A percentile compares a stretch with the other conserved stretches of the same genome.
Evolutionary conservation across 2,113 vertebrate species (phyloP).

Genomic region (Orthonyx spaldingii): DNA sequence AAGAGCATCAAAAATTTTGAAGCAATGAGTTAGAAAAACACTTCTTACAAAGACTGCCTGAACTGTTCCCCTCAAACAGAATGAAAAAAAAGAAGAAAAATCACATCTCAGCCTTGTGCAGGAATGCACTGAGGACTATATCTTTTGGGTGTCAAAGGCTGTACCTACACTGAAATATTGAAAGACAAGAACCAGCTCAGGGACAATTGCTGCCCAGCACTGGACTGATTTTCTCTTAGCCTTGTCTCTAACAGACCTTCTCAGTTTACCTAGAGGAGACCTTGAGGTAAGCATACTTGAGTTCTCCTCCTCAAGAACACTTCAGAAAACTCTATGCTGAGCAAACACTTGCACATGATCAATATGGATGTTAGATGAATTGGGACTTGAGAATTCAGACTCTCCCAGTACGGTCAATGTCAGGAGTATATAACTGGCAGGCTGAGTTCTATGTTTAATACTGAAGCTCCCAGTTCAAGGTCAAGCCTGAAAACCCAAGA

Average conservation of each 20-base stretch:
- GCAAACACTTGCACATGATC: not conserved
- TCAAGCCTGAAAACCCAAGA: not conserved
- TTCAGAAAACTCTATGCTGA: constrained; percentile 15
- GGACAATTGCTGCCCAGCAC: not conserved
- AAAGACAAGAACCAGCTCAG: not conserved
- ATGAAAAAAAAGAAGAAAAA: not conserved
- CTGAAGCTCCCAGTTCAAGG: not conserved
- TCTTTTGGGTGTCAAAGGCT: not conserved
- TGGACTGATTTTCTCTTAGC: not conserved
- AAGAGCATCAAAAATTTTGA: not conserved
- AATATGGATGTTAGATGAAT: not conserved
- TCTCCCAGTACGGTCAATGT: not conserved
- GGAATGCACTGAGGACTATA: not conserved
- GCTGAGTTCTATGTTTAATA: not conserved
- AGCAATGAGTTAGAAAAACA: not conserved
- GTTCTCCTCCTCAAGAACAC: not conserved
- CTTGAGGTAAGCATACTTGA: constrained; percentile 28
- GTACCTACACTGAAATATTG: not conserved
- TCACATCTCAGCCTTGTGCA: accelerated
- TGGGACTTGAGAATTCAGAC: constrained; percentile 2
- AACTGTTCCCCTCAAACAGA: not conserved
- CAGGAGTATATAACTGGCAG: not conserved
- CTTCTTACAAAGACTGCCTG: not conserved
- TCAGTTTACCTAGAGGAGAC: not conserved
- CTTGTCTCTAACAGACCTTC: not conserved